Evolutionary conservation across 2,888 invertebrate species (phyloP).

Genomic region (Fragum whitleyi): DNA sequence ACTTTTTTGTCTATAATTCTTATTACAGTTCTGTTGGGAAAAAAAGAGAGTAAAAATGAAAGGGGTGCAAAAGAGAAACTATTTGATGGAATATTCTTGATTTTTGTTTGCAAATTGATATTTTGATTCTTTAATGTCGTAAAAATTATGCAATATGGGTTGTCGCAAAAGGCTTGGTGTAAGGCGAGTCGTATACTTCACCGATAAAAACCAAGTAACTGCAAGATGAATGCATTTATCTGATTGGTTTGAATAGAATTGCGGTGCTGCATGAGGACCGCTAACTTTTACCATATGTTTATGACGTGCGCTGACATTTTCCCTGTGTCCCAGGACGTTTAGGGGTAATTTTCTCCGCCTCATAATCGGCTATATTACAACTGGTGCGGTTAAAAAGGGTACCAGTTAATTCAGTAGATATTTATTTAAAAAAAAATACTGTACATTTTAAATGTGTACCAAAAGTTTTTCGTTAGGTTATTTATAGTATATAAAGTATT

Average conservation of each 20-base stretch:
- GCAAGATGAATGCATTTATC: neutral
- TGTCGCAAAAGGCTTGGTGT: neutral
- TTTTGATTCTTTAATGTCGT: neutral
- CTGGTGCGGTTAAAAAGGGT: neutral
- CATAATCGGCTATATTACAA: neutral
- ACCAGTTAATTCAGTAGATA: neutral
- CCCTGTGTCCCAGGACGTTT: slow-evolving; percentile 17
- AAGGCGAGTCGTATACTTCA: neutral
- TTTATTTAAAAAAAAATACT: neutral
- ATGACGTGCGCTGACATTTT: slow-evolving; percentile 24
- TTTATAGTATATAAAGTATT: too few species aligned
- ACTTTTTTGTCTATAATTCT: too few species aligned
- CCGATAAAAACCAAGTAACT: neutral
- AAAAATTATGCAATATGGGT: neutral
- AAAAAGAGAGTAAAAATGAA: too few species aligned
- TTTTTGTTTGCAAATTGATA: too few species aligned
- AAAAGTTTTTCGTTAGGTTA: too few species aligned
- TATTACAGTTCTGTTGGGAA: too few species aligned
- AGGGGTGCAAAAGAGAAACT: too few species aligned
- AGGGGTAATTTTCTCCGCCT: slow-evolving; percentile 2
- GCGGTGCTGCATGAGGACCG: neutral
- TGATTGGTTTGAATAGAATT: neutral
- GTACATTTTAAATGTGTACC: too few species aligned
- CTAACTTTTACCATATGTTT: slow-evolving; percentile 20
- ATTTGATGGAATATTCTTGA: too few species aligned